Evolutionary conservation across 1,140 invertebrate genomes (phyloP).

Genomic region (Pseudomyrmex sp.): DNA sequence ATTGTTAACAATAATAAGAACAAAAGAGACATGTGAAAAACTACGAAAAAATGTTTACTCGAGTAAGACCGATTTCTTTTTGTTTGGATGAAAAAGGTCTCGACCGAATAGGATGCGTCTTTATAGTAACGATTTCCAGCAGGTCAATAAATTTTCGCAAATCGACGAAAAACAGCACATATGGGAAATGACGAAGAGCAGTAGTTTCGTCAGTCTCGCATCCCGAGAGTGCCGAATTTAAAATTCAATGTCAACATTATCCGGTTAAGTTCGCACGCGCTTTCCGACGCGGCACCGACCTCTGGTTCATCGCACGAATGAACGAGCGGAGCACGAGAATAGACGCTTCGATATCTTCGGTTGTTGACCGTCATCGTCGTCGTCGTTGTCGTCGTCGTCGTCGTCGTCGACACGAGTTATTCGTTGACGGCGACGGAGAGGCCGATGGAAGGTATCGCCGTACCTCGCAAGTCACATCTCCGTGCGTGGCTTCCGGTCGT

Average conservation of each 20-base stretch:
- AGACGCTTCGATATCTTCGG: conserved; percentile 52
- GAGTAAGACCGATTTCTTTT: neutral
- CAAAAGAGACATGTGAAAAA: neutral
- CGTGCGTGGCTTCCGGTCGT: conserved; percentile 82
- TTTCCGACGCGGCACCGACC: conserved; percentile 3
- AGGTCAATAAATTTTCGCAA: neutral
- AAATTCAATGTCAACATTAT: conserved; percentile 47
- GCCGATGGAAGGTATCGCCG: neutral
- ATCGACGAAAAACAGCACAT: neutral
- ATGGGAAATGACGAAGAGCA: neutral
- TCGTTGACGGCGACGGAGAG: conserved; percentile 11
- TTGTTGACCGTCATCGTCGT: conserved; percentile 56
- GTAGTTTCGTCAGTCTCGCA: neutral
- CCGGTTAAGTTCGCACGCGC: neutral
- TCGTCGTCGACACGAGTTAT: conserved; percentile 32
- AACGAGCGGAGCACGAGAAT: conserved; percentile 50
- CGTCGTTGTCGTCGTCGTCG: conserved; percentile 30
- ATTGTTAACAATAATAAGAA: too few relatives aligned
- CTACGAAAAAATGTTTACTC: neutral
- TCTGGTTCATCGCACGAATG: conserved; percentile 31
- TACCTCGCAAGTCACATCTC: conserved; percentile 79
- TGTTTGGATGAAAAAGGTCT: neutral
- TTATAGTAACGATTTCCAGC: conserved; percentile 4
- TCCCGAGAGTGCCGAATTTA: conserved; percentile 29
- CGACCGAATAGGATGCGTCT: conserved; percentile 60